Percentiles rank a stretch among this genome's conserved stretches.
Conservation (phyloP, 2,797 vertebrate species). For the Myripristis jacobus region DNA sequence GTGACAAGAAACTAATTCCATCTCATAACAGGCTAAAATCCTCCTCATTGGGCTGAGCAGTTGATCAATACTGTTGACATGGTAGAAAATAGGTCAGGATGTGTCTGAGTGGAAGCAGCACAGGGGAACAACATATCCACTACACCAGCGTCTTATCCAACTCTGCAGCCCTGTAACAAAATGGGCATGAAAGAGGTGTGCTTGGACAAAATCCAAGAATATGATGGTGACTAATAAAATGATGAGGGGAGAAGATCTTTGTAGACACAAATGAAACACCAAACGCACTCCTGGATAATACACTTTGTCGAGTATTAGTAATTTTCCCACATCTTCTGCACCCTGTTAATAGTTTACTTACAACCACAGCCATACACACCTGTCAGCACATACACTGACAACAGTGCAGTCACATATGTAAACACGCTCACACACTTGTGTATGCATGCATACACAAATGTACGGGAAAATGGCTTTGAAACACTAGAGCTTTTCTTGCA, state of each 20-base stretch:
- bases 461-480: constrained; percentile 53
- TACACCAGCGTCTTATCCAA: constrained; percentile 47
- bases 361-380: constrained; percentile 30
- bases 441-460: constrained; percentile 21
- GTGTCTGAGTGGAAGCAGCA: constrained; percentile 59
- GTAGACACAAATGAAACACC: no score
- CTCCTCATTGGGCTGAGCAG: constrained; percentile 61
- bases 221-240: constrained; percentile 65
- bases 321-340: constrained; percentile 33
- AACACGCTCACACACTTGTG: constrained; percentile 4
- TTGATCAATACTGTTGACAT: constrained; percentile 75
- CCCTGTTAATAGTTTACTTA: constrained; percentile 42
- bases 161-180: constrained; percentile 36
- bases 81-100: constrained; percentile 74
- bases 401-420: constrained; percentile 26
- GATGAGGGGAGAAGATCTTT: constrained; percentile 48
- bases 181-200: constrained; percentile 39
- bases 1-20: constrained; percentile 61
- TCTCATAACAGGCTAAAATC: constrained; percentile 67
- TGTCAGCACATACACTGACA: constrained; percentile 14
- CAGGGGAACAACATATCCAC: constrained; percentile 52
- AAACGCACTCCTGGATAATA: constrained; percentile 42
- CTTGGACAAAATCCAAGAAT: constrained; percentile 56
- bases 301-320: constrained; percentile 44
- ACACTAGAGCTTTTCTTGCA: constrained; percentile 34